Conservation (phyloP, 2,797 vertebrate species). For the Eospalax fontanierii region DNA sequence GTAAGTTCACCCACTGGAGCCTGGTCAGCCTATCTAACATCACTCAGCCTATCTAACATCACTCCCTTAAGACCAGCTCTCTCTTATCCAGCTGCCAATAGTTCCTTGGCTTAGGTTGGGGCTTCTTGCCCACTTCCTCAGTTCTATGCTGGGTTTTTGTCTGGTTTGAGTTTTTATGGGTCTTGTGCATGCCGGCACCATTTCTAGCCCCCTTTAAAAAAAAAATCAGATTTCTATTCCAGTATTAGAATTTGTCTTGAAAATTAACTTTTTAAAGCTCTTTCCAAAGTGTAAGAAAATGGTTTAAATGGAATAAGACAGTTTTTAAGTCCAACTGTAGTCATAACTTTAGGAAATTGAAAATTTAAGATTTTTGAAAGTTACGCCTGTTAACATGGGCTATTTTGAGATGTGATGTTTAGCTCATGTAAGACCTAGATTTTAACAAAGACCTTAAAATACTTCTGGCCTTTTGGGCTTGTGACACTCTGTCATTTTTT, state of each 20-base stretch:
- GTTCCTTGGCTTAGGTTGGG: too few relatives aligned
- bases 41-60: too few relatives aligned
- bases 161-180: too few relatives aligned
- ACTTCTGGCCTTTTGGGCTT: constrained; percentile 19
- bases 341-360: constrained; percentile 12
- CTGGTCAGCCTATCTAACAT: too few relatives aligned
- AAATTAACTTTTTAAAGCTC: not conserved
- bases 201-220: too few relatives aligned
- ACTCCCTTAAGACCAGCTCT: too few relatives aligned
- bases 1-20: too few relatives aligned
- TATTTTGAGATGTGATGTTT: constrained; percentile 42
- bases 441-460: constrained; percentile 19
- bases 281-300: constrained; percentile 10
- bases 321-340: not conserved
- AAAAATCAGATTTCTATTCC: not conserved
- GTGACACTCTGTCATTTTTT: not conserved
- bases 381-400: not conserved
- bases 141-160: too few relatives aligned
- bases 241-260: not conserved
- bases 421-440: not conserved
- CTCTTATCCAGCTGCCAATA: too few relatives aligned
- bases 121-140: too few relatives aligned
- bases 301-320: not conserved
- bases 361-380: constrained; percentile 30
- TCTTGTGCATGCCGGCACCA: too few relatives aligned